phyloP scores from a whole-genome alignment of 2,797 vertebrate genomes.

The Sebastes trivittatus region DNA sequence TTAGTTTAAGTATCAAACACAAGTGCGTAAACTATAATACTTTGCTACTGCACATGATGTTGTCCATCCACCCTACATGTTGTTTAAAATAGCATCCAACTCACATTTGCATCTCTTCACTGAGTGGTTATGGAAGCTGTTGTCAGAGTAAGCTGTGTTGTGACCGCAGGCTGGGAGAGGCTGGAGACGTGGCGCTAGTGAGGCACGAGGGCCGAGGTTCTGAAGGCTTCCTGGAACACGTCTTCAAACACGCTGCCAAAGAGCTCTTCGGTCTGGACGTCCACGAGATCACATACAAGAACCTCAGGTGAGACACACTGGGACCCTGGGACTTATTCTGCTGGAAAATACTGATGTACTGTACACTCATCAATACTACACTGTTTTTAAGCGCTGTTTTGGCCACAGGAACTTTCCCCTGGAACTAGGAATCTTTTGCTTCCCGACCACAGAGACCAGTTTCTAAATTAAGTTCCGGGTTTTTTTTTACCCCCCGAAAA shows the following conservation, averaged over 20 bases:
- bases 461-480: too few relatives aligned
- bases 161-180: slow-evolving; percentile 84
- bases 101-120: not conserved
- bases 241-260: slow-evolving; percentile 94
- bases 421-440: too few relatives aligned
- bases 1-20: too few relatives aligned
- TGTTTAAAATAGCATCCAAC: not conserved
- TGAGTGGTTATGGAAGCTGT: not conserved
- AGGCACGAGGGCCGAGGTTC: slow-evolving; percentile 89
- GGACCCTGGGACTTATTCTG: not conserved
- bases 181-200: slow-evolving; percentile 74
- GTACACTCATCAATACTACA: too few relatives aligned
- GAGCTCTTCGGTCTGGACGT: slow-evolving; percentile 92
- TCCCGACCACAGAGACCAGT: too few relatives aligned
- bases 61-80: not conserved
- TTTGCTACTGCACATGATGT: not conserved
- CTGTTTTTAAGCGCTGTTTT: too few relatives aligned
- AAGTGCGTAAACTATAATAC: not conserved
- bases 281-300: slow-evolving; percentile 90
- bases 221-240: slow-evolving; percentile 92
- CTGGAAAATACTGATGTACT: not conserved
- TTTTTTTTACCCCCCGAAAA: too few relatives aligned
- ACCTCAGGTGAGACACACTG: slow-evolving; percentile 84
- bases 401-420: too few relatives aligned
- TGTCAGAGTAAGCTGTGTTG: not conserved